Conservation (phyloP, 2,797 vertebrate species). For the Cetoscarus ocellatus region DNA sequence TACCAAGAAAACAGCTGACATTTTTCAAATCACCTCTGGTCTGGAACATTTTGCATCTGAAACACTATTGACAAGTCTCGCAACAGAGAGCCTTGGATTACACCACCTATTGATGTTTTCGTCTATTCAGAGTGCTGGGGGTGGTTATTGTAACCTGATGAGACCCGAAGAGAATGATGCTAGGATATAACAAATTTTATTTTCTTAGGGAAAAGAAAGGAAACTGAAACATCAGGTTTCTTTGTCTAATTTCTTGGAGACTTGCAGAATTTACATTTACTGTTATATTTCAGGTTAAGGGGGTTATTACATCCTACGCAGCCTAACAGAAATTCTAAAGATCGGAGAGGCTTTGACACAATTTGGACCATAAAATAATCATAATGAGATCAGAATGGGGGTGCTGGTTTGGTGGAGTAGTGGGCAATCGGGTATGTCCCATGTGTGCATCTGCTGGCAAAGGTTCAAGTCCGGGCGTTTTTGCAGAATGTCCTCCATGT, state of each 20-base stretch:
- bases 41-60: constrained; percentile 74
- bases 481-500: too few relatives aligned
- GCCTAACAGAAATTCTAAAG: too few relatives aligned
- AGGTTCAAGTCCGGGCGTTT: too few relatives aligned
- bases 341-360: too few relatives aligned
- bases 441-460: too few relatives aligned
- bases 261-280: constrained; percentile 57
- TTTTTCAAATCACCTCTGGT: constrained; percentile 72
- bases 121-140: constrained; percentile 66
- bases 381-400: too few relatives aligned
- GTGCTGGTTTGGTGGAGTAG: too few relatives aligned
- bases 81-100: constrained; percentile 73
- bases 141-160: constrained; percentile 75
- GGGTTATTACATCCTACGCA: not conserved
- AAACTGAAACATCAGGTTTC: constrained; percentile 68
- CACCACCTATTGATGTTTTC: constrained; percentile 80
- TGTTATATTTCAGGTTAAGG: not conserved
- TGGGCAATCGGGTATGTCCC: too few relatives aligned
- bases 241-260: constrained; percentile 58
- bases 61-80: constrained; percentile 76
- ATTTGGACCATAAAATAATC: too few relatives aligned
- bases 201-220: constrained; percentile 66
- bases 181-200: constrained; percentile 58
- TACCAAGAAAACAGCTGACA: constrained; percentile 28
- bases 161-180: constrained; percentile 58